phyloP scores from a whole-genome alignment of 1,140 invertebrate genomes.

The Drosophila ogumai region DNA sequence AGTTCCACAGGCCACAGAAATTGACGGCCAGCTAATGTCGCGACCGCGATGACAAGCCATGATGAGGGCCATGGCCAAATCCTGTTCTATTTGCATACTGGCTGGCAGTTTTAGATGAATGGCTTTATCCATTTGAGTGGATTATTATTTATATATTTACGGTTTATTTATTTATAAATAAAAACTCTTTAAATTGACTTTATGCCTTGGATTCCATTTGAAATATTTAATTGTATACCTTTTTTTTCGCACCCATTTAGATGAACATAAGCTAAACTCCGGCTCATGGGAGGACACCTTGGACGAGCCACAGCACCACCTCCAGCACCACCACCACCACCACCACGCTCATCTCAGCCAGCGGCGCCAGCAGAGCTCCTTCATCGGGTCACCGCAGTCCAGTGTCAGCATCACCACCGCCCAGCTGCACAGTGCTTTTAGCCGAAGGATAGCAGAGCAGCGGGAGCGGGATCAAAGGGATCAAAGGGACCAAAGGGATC shows the following conservation, averaged over 20 bases:
- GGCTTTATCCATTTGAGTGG: conserved; percentile 2
- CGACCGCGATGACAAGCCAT: conserved; percentile 10
- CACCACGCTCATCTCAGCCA: conserved; percentile 20
- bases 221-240: neutral
- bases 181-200: too few relatives aligned
- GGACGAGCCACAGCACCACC: conserved; percentile 47
- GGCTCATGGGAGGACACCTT: conserved; percentile 82
- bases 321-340: conserved; percentile 31
- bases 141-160: neutral
- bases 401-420: conserved; percentile 72
- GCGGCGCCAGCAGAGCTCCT: conserved; percentile 35
- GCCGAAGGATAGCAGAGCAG: conserved; percentile 67
- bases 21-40: conserved; percentile 12
- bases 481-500: conserved; percentile 46
- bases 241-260: conserved; percentile 9
- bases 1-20: conserved; percentile 32
- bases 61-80: conserved; percentile 50
- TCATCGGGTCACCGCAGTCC: conserved; percentile 31
- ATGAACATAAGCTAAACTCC: conserved; percentile 80
- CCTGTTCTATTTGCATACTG: conserved; percentile 51
- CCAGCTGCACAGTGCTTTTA: conserved; percentile 73
- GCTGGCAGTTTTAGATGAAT: conserved; percentile 22
- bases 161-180: neutral
- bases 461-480: conserved; percentile 57
- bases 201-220: neutral